A percentile compares a stretch with the other conserved stretches of the same genome.
Conservation (phyloP, 2,113 vertebrate species). For the Forbesichthys papilliferus region DNA sequence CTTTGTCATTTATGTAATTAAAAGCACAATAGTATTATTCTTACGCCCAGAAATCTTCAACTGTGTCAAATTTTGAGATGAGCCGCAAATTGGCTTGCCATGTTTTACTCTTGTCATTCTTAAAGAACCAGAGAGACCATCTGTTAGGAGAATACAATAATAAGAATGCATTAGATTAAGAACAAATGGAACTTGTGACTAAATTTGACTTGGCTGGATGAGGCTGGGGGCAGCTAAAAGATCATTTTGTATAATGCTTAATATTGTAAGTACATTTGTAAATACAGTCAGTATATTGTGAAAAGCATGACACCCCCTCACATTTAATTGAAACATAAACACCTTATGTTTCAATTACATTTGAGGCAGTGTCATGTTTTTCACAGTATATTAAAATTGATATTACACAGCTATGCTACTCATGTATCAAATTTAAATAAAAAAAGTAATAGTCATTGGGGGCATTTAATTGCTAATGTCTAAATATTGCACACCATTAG, state of each 20-base stretch:
- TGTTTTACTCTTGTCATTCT: constrained; percentile 99
- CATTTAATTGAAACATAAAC: too few relatives aligned
- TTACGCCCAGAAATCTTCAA: constrained; percentile 99
- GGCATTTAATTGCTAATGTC: too few relatives aligned
- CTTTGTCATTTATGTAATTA: background rate
- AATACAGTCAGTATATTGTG: too few relatives aligned
- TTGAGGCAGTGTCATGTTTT: background rate
- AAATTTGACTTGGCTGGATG: constrained; percentile 6
- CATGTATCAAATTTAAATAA: background rate
- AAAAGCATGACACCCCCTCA: too few relatives aligned
- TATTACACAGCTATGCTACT: background rate
- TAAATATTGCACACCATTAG: too few relatives aligned
- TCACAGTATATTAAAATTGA: background rate
- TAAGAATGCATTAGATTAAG: background rate
- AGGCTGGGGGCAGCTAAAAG: constrained; percentile 5
- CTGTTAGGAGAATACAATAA: constrained; percentile 67
- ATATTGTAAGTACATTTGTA: too few relatives aligned
- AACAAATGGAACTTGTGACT: background rate
- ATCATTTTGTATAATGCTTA: constrained; percentile 9
- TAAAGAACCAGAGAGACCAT: constrained; percentile 99
- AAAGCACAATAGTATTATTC: constrained; percentile 49
- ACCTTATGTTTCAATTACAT: constrained; percentile 18
- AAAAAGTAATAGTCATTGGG: too few relatives aligned
- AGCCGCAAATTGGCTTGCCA: constrained; percentile 98
- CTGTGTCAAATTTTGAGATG: constrained; percentile 98